Percentiles rank a stretch among this genome's conserved stretches.
phyloP scores from a whole-genome alignment of 1,140 invertebrate species.

The Rhyzopertha dominica region DNA sequence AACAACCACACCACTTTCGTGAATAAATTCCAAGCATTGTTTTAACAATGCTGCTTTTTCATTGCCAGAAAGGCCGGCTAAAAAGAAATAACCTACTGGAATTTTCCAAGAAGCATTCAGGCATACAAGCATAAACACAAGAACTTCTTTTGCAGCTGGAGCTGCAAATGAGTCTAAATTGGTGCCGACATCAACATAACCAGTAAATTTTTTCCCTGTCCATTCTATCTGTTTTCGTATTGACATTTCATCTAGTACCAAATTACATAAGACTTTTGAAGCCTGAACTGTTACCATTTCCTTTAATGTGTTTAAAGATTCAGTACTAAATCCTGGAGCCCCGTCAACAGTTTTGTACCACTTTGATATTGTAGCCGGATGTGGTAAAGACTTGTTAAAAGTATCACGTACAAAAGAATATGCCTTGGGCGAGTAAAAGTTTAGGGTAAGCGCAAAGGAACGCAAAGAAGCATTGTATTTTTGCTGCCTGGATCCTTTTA shows the following conservation, averaged over 20 bases:
- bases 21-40: constrained; percentile 24
- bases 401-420: constrained; percentile 21
- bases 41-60: constrained; percentile 26
- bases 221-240: constrained; percentile 39
- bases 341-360: constrained; percentile 43
- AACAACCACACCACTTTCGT: constrained; percentile 26
- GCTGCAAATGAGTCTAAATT: constrained; percentile 26
- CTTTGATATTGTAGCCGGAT: constrained; percentile 39
- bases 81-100: constrained; percentile 35
- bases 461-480: constrained; percentile 12
- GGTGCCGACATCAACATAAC: constrained; percentile 39
- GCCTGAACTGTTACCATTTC: constrained; percentile 16
- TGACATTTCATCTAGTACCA: constrained; percentile 44
- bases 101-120: constrained; percentile 39
- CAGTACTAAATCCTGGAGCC: constrained; percentile 40
- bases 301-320: constrained; percentile 40
- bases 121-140: constrained; percentile 39
- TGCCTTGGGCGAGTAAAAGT: constrained; percentile 22
- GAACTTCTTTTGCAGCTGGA: constrained; percentile 36
- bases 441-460: constrained; percentile 21
- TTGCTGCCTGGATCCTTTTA: background rate
- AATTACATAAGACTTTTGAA: constrained; percentile 21
- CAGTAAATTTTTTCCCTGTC: constrained; percentile 28
- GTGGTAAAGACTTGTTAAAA: constrained; percentile 30
- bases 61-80: too few species aligned